A percentile compares a stretch with the other conserved stretches of the same genome.
Conservation (phyloP, 1,140 invertebrate species). For the Probaryconus sp. region DNA sequence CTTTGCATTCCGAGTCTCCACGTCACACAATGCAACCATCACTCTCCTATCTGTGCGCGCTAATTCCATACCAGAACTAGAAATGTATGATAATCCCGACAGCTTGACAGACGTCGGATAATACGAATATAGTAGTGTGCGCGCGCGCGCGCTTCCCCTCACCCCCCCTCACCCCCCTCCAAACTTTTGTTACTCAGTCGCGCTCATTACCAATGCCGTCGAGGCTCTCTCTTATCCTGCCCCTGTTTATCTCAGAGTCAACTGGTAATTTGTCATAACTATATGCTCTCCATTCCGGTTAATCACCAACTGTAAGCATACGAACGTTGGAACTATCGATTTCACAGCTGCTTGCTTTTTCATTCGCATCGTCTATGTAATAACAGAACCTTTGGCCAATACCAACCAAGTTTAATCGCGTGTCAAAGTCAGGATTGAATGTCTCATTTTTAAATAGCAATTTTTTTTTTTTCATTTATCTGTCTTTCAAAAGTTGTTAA, state of each 20-base stretch:
- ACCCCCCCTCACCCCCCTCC: no score
- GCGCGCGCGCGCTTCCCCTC: constrained; percentile 13
- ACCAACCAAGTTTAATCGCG: no score
- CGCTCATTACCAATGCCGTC: constrained; percentile 14
- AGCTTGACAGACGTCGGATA: constrained; percentile 45
- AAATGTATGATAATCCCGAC: constrained; percentile 56
- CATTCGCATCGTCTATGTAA: constrained; percentile 26
- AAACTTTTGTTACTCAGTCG: constrained; percentile 33
- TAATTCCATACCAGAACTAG: constrained; percentile 61
- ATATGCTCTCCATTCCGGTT: constrained; percentile 33
- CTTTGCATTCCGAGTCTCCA: not conserved
- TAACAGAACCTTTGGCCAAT: no score
- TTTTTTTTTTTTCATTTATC: no score
- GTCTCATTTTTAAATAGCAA: no score
- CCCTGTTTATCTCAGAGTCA: constrained; percentile 46
- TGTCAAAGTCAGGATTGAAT: no score
- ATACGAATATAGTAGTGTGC: constrained; percentile 49
- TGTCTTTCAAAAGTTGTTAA: no score
- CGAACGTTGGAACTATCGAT: constrained; percentile 20
- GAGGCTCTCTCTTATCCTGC: constrained; percentile 16
- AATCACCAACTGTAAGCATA: constrained; percentile 50
- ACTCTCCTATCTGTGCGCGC: constrained; percentile 23
- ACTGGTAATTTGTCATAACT: constrained; percentile 59
- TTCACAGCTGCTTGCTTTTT: constrained; percentile 44
- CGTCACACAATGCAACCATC: not conserved